Conservation (phyloP, 2,113 vertebrate genomes). For the Caloenas nicobarica region DNA sequence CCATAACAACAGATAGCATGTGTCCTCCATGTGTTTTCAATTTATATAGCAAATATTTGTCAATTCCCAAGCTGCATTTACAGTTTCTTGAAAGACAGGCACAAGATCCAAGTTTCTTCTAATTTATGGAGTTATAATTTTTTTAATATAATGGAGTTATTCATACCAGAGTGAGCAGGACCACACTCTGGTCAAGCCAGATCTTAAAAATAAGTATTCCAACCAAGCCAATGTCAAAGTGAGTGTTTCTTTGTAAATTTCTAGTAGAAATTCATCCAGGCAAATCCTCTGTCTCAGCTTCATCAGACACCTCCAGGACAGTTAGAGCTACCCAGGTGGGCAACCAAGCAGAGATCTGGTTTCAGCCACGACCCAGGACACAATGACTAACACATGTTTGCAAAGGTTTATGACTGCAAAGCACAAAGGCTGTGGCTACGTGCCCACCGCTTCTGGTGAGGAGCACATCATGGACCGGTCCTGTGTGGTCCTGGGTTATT, state of each 20-base stretch:
- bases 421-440: not conserved
- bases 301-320: not conserved
- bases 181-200: not conserved
- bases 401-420: not conserved
- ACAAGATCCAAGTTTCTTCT: not conserved
- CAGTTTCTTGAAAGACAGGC: not conserved
- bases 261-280: not conserved
- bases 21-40: not conserved
- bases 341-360: not conserved
- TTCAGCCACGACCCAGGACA: not conserved
- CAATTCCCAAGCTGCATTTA: not conserved
- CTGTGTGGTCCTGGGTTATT: not conserved
- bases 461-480: not conserved
- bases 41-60: not conserved
- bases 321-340: not conserved
- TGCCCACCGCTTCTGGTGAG: not conserved
- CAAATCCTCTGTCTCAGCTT: not conserved
- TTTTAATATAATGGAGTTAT: not conserved
- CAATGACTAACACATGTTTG: fast-evolving
- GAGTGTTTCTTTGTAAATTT: not conserved
- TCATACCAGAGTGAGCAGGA: not conserved
- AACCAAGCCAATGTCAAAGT: not conserved
- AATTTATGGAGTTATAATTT: not conserved
- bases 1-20: not conserved
- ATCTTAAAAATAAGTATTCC: not conserved